These are phyloP conservation scores for Galeopsomyia nigrocyanea DNA, from an alignment of 2,888 invertebrate genomes.

Conservation along the genomic window DNA sequence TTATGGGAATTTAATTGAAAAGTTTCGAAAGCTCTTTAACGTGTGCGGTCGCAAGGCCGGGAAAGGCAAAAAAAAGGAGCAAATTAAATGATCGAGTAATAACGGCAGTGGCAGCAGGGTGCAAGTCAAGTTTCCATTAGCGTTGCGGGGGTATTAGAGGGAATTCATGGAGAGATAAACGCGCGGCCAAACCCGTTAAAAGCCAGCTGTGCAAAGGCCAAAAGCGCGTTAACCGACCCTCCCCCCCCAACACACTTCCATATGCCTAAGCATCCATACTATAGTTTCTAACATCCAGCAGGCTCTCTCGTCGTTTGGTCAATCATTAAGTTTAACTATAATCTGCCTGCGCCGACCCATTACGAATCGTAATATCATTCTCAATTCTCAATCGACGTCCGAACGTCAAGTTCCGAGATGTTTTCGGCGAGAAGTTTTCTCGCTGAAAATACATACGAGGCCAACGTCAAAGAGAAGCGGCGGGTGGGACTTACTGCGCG, in stretches of 20 bases:
- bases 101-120: too few relatives aligned
- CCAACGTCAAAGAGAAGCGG: slow-evolving; percentile 13
- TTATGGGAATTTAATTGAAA: too few relatives aligned
- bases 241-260: neutral
- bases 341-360: neutral
- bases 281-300: slow-evolving; percentile 19
- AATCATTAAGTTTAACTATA: slow-evolving; percentile 29
- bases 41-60: too few relatives aligned
- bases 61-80: too few relatives aligned
- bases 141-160: slow-evolving; percentile 8
- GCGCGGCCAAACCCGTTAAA: neutral
- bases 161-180: slow-evolving; percentile 38
- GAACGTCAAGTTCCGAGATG: too few relatives aligned
- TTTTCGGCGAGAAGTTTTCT: too few relatives aligned
- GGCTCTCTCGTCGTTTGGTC: slow-evolving; percentile 27
- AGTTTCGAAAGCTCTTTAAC: too few relatives aligned
- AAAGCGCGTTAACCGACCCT: slow-evolving; percentile 12
- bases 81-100: too few relatives aligned
- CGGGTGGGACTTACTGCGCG: too few relatives aligned
- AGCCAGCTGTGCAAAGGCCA: slow-evolving; percentile 23
- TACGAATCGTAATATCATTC: too few relatives aligned
- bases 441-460: slow-evolving; percentile 11
- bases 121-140: slow-evolving; percentile 29
- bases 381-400: too few relatives aligned
- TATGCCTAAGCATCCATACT: slow-evolving; percentile 7